Conservation (phyloP, 53 echinoderm and acorn worm species). For the Astropecten irregularis region DNA sequence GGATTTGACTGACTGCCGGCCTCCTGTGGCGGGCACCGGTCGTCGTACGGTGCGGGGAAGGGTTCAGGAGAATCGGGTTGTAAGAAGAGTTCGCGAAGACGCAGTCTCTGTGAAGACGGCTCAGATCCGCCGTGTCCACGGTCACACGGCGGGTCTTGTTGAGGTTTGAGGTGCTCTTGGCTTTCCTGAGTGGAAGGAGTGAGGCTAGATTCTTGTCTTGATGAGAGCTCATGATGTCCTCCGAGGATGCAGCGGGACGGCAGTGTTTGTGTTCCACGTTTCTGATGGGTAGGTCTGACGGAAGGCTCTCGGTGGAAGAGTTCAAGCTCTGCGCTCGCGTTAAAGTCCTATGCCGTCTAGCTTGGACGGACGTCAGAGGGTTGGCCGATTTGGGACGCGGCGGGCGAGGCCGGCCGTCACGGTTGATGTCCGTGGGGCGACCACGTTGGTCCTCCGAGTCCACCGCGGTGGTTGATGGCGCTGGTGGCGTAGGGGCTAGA, state of each 20-base stretch:
- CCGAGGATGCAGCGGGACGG: neutral
- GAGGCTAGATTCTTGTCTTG: neutral
- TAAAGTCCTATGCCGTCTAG: neutral
- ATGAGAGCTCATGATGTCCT: neutral
- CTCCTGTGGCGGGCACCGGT: neutral
- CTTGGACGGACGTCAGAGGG: neutral
- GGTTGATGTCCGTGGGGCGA: neutral
- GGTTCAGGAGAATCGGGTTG: slow-evolving; percentile 19
- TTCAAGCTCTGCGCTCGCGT: neutral
- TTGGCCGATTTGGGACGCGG: neutral
- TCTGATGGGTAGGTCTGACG: neutral
- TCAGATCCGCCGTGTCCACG: neutral
- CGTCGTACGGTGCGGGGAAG: neutral
- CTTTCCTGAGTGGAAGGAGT: slow-evolving; percentile 28
- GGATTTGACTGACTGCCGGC: neutral
- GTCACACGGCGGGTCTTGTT: slow-evolving; percentile 8
- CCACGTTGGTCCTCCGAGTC: neutral
- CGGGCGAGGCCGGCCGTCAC: neutral
- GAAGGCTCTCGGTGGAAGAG: slow-evolving; percentile 33
- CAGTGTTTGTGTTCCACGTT: neutral
- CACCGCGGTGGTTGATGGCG: neutral
- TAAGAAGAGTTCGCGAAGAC: slow-evolving; percentile 29
- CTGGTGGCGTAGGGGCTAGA: neutral
- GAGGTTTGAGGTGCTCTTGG: slow-evolving; percentile 17
- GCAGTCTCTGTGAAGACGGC: neutral